Base-by-base conservation (phyloP, 2,113 vertebrate species). In the Caranx melampygus region DNA sequence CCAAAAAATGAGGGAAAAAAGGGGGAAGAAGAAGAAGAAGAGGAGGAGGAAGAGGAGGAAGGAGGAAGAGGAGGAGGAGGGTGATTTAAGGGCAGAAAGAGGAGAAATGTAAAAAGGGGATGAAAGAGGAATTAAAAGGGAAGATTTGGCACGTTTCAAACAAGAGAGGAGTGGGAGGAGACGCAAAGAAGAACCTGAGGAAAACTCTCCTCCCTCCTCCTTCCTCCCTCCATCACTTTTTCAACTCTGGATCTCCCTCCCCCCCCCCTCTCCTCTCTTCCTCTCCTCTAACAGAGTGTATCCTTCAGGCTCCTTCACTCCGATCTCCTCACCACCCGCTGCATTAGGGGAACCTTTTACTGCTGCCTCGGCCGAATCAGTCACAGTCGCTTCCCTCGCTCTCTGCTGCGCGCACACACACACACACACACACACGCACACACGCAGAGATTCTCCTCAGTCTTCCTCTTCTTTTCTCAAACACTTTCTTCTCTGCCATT, bases 311-410 rank as follows among this genome's bases (percentile, higher is more conserved):
- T 88, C 67, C 87, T 82, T 69, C 42, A 13, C 81, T 44, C 82
- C 75, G 82, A 87, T 90, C 88, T 90, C 74, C 84, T 91, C 85
- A 74, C 91, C 84, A 80, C 65, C 78, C 60, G 51, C 78, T 74
- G 90, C 68, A 88, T 90, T 88, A 89, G 87, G 86, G 81, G 73
- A 91, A 87, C 85, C 88, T 89, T 92, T 90, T 88, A 88, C 86
- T 67, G 83, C 81, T 69, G 79, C 81, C 88, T 88, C 63, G 68
- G 79, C 86, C 75, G 15, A 87, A 92, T 92, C 89, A 69, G 90
- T 92, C 90, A 89, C 89, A 86, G 87, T 82, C 18, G 31, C 85
- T 89, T 84, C 79, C 59, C 70, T 71, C 34, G 9, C 79, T 82
- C 75, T 26, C 67, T 55, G 57, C 57, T 18, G 26, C 74, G 55